Conservation (phyloP, 1,140 invertebrate genomes). For the Zaprionus vittiger region DNA sequence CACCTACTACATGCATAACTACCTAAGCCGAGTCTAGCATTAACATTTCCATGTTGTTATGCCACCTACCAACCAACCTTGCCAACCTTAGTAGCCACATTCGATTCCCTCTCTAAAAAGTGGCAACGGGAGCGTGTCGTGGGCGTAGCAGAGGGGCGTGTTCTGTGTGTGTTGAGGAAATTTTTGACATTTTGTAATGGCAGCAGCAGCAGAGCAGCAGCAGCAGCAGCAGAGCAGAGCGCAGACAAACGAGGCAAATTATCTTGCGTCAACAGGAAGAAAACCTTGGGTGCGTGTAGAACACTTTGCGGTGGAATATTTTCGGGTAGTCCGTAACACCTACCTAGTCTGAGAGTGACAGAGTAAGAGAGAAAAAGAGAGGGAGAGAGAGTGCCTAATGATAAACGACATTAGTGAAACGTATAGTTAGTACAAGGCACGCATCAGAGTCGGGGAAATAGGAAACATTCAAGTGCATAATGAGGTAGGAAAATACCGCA, state of each 20-base stretch:
- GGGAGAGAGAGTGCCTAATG: slow-evolving; percentile 63
- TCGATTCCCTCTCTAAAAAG: slow-evolving; percentile 21
- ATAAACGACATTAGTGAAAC: slow-evolving; percentile 75
- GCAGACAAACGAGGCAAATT: slow-evolving; percentile 65
- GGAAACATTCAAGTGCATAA: slow-evolving; percentile 39
- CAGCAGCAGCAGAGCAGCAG: slow-evolving; percentile 17
- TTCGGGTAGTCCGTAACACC: slow-evolving; percentile 10
- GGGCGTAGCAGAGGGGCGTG: slow-evolving; percentile 63
- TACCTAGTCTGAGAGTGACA: neutral
- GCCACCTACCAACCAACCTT: slow-evolving; percentile 58
- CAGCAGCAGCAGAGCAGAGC: neutral
- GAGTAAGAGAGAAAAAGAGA: neutral
- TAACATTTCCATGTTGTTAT: slow-evolving; percentile 56
- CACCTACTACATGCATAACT: slow-evolving; percentile 47
- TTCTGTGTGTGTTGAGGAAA: slow-evolving; percentile 47
- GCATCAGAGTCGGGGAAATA: neutral
- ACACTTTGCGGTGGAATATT: slow-evolving; percentile 50
- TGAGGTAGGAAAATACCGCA: slow-evolving; percentile 43
- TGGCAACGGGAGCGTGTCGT: slow-evolving; percentile 44
- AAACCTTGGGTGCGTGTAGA: slow-evolving; percentile 45
- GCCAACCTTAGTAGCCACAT: slow-evolving; percentile 27
- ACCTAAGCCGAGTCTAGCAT: slow-evolving; percentile 42
- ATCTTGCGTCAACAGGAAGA: slow-evolving; percentile 80
- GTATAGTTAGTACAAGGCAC: slow-evolving; percentile 4
- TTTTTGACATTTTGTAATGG: slow-evolving; percentile 81